A percentile compares a stretch with the other conserved stretches of the same genome.
Evolutionary conservation across 2,888 invertebrate genomes (phyloP).

Genomic region (Ceratothoa steindachneri): DNA sequence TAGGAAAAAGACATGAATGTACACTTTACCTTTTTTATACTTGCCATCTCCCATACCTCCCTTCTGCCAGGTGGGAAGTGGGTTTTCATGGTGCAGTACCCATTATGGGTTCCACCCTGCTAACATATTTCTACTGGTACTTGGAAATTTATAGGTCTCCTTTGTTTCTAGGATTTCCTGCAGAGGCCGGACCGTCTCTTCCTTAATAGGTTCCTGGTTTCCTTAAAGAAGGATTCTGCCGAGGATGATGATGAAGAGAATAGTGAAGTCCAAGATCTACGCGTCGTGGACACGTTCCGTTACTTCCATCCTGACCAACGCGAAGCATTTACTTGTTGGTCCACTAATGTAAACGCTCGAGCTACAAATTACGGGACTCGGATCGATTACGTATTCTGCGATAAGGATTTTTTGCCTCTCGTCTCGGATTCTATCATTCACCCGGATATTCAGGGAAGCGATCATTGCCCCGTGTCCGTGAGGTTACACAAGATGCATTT

Average conservation of each 20-base stretch:
- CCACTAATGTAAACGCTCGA: slow-evolving; percentile 54
- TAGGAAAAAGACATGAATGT: no score
- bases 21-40: no score
- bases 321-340: slow-evolving; percentile 57
- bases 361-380: slow-evolving; percentile 57
- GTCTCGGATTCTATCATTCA: slow-evolving; percentile 50
- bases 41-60: no score
- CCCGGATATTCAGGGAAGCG: slow-evolving; percentile 54
- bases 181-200: no score
- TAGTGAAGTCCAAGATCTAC: neutral
- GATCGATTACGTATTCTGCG: slow-evolving; percentile 57
- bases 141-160: no score
- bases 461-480: slow-evolving; percentile 57
- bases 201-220: no score
- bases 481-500: neutral
- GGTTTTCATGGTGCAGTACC: no score
- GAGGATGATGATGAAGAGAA: neutral
- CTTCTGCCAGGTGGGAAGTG: no score
- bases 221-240: no score
- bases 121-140: no score
- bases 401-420: slow-evolving; percentile 47
- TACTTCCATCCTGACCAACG: slow-evolving; percentile 53
- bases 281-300: slow-evolving; percentile 56
- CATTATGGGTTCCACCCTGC: no score
- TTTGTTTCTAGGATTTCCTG: no score